These are phyloP conservation scores for Spodoptera litura DNA, from an alignment of 1,140 invertebrate genomes.

Conservation along the genomic window DNA sequence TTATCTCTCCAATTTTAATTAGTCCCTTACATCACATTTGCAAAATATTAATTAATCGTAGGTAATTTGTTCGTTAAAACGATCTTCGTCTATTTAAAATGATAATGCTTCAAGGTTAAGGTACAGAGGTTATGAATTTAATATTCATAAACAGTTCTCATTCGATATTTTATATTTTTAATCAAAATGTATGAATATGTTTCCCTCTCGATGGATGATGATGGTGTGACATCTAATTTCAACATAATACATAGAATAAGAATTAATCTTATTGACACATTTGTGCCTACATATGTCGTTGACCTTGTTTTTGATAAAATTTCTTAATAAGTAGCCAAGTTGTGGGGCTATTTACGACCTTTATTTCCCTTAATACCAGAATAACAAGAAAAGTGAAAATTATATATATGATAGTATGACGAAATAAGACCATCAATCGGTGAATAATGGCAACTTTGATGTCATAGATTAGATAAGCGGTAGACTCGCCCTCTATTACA, in stretches of 20 bases:
- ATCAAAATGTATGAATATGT: slow-evolving; percentile 29
- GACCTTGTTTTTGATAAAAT: slow-evolving; percentile 39
- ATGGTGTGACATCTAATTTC: slow-evolving; percentile 18
- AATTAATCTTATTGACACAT: slow-evolving; percentile 36
- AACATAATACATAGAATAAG: slow-evolving; percentile 11
- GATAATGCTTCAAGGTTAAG: not conserved
- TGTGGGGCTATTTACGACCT: not conserved
- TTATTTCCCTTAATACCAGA: slow-evolving; percentile 21
- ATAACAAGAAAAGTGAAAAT: slow-evolving; percentile 34
- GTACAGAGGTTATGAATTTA: not conserved
- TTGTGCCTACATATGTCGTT: not conserved
- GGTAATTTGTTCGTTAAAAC: no score
- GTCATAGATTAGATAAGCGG: not conserved
- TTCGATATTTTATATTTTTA: not conserved
- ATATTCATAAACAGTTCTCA: not conserved
- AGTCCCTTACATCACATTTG: no score
- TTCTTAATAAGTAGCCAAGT: slow-evolving; percentile 28
- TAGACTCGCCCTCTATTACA: no score
- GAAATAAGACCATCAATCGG: slow-evolving; percentile 4
- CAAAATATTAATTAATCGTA: no score
- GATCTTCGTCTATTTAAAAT: no score
- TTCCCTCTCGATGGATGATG: not conserved
- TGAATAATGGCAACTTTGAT: slow-evolving; percentile 2
- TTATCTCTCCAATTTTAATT: no score
- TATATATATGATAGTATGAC: not conserved